Evolutionary conservation across 2,888 invertebrate genomes (phyloP).

Genomic region (Microctonus hyperodae): DNA sequence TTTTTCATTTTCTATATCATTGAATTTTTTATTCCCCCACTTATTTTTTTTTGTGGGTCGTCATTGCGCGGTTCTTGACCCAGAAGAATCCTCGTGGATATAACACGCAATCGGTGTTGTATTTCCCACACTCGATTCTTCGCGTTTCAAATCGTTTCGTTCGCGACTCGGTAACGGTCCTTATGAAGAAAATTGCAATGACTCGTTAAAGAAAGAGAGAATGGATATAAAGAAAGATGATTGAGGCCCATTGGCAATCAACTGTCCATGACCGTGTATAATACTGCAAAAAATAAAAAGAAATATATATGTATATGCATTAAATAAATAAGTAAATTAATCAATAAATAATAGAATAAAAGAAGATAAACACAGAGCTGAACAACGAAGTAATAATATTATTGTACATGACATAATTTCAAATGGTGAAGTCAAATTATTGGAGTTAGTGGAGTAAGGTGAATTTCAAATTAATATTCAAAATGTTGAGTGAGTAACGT

Average conservation of each 20-base stretch:
- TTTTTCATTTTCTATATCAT: not conserved
- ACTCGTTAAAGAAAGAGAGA: constrained; percentile 20
- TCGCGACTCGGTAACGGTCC: constrained; percentile 27
- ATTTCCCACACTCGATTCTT: constrained; percentile 43
- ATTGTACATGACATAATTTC: not conserved
- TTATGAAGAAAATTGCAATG: constrained; percentile 26
- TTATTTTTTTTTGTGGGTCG: constrained; percentile 3
- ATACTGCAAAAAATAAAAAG: constrained; percentile 31
- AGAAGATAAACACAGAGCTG: not conserved
- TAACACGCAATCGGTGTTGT: constrained; percentile 20
- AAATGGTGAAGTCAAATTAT: not conserved
- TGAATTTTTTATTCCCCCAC: constrained; percentile 24
- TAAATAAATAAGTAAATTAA: no score
- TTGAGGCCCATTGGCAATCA: not conserved
- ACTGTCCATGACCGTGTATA: constrained; percentile 7
- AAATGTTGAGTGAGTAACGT: constrained; percentile 2
- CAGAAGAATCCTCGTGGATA: constrained; percentile 35
- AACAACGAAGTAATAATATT: not conserved
- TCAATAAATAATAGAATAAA: not conserved
- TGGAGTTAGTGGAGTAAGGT: not conserved
- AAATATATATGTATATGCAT: constrained; percentile 33
- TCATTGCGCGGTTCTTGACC: constrained; percentile 37
- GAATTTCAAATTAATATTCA: not conserved
- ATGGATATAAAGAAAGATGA: constrained; percentile 7
- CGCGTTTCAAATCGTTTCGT: constrained; percentile 25